phyloP scores from a whole-genome alignment of 2,888 invertebrate genomes.

The Abrostola triplasia region DNA sequence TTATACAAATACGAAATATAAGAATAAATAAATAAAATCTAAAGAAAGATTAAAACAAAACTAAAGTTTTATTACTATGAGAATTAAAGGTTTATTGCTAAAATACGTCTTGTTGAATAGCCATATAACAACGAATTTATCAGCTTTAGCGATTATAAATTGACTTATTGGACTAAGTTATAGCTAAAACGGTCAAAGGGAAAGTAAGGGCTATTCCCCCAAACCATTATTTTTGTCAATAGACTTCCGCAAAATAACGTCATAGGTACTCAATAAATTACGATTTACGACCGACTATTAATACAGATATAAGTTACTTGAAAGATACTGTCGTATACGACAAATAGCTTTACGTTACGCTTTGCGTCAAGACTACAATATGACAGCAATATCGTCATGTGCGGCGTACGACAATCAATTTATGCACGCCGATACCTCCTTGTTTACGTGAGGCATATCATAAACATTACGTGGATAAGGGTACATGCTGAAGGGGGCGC shows the following conservation, averaged over 20 bases:
- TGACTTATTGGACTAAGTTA: conserved; percentile 10
- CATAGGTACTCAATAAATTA: conserved; percentile 31
- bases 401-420: conserved; percentile 1
- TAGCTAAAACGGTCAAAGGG: not conserved
- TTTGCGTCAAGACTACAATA: not conserved
- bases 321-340: conserved; percentile 24
- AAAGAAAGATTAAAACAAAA: too few species aligned
- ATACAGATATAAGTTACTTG: conserved; percentile 21
- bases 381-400: not conserved
- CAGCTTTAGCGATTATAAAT: conserved; percentile 5
- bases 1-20: too few species aligned
- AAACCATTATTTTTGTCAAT: conserved; percentile 37
- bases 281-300: conserved; percentile 34
- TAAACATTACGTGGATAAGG: conserved; percentile 13
- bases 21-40: too few species aligned
- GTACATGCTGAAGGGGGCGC: conserved; percentile 45
- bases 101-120: not conserved
- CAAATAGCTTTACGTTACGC: conserved; percentile 5
- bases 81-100: not conserved
- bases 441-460: conserved; percentile 7
- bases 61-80: too few species aligned
- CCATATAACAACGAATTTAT: conserved; percentile 8
- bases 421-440: not conserved
- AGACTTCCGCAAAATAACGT: conserved; percentile 25
- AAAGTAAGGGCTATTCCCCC: conserved; percentile 3